Evolutionary conservation across 2,888 invertebrate species (phyloP), one percentile per base, ranked within the genome.

Genomic region (Tetramorium bicarinatum): DNA sequence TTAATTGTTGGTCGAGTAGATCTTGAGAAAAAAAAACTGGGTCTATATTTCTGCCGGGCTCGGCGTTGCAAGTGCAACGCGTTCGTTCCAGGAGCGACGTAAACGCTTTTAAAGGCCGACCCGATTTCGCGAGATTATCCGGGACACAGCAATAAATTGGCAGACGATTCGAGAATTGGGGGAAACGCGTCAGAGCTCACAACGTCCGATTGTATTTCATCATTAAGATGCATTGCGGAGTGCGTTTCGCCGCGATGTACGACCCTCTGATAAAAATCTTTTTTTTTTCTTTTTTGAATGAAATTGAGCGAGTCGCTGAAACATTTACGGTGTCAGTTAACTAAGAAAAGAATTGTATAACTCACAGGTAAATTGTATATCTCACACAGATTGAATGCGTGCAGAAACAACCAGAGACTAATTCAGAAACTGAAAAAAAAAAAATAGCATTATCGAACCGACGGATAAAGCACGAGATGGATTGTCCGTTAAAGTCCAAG

Each of bases 101-200:
- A 7, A n/a, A 44, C 25, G 21, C 29, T 47, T 41, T 59, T n/a
- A 59, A 54, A 38, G 21, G 18, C n/a, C 47, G 71, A 21, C 11
- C 25, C 8, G 21, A 54, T 47, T 56, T 54, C 21, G 69, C n/a
- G 38, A 67, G 34, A 79, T 71, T 47, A n/a, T 61, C 9, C 47
- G 59, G 29, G 18, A 74, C 11, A 54, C 15, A 8, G 62, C 15
- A 56, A 79, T 44, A 56, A 71, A 71, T 79, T 79, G 54, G 56
- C 56, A 44, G 9, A 34, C 21, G n/a, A 44, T 77, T 67, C n/a
- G 56, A 25, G 1, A 74, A 74, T 59, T 34, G 44, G 13, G 47
- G 29, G 41, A 75, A 44, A 49, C 62, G 25, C 76, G 66, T 52
- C 67, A 75, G 21, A 52, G 52, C 18, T 11, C 25, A 54, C 52